These are phyloP conservation scores for Felis chaus DNA, from an alignment of 2,113 vertebrate genomes.

Conservation along the genomic window DNA sequence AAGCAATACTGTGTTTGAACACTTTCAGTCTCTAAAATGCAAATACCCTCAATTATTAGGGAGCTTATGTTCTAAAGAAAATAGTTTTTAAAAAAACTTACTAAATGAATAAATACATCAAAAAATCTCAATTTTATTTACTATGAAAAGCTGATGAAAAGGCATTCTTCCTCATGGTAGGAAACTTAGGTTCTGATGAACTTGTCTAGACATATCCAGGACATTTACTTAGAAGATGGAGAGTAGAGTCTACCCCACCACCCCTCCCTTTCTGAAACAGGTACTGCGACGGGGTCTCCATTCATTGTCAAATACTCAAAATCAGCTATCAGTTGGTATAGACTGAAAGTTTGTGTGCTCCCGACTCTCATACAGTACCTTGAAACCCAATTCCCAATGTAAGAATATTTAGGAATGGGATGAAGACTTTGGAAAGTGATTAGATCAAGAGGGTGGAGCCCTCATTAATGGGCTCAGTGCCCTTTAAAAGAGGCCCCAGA, in stretches of 20 bases:
- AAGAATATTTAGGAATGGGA: neutral
- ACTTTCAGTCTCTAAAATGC: neutral
- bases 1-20: neutral
- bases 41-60: neutral
- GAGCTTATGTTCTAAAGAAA: neutral
- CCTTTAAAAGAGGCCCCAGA: neutral
- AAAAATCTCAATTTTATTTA: conserved; percentile 19
- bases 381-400: neutral
- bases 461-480: neutral
- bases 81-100: neutral
- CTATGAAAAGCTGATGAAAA: neutral
- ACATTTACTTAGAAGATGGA: neutral
- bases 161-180: neutral
- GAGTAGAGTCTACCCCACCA: neutral
- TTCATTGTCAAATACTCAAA: neutral
- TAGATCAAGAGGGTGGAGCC: neutral
- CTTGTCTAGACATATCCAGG: neutral
- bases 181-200: neutral
- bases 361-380: no score
- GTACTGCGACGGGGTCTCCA: neutral
- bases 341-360: neutral
- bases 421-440: neutral
- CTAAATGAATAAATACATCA: neutral
- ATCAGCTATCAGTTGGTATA: neutral
- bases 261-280: neutral